A percentile compares a stretch with the other conserved stretches of the same genome.
Conservation (phyloP, 1,140 invertebrate species). For the Drosophila jambulina region DNA sequence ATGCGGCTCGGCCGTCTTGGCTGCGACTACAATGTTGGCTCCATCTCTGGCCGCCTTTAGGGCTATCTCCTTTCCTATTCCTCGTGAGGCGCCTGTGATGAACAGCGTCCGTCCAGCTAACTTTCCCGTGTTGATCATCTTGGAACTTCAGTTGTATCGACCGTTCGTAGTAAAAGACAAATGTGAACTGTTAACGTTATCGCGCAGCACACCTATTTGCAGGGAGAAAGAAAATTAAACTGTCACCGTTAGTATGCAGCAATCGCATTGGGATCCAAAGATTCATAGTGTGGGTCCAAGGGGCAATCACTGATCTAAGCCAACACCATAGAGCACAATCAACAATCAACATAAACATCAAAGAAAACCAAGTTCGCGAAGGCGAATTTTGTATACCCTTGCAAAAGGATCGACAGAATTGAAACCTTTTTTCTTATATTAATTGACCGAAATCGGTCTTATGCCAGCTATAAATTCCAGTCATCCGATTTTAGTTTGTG, state of each 20-base stretch:
- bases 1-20: constrained; percentile 98
- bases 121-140: constrained; percentile 88
- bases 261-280: constrained; percentile 42
- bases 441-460: neutral
- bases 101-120: constrained; percentile 96
- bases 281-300: constrained; percentile 66
- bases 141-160: constrained; percentile 31
- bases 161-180: constrained; percentile 19
- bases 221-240: constrained; percentile 20
- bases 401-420: neutral
- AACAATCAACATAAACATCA: neutral
- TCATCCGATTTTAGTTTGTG: too few species aligned
- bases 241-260: constrained; percentile 30
- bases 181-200: constrained; percentile 36
- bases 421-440: neutral
- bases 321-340: constrained; percentile 22
- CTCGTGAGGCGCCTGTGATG: constrained; percentile 98
- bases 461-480: neutral
- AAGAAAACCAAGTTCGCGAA: neutral
- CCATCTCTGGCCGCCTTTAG: constrained; percentile 97
- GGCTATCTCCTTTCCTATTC: constrained; percentile 99
- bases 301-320: constrained; percentile 25
- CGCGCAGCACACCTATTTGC: neutral
- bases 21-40: constrained; percentile 97
- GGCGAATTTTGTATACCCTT: neutral